These are phyloP conservation scores for Deilephila porcellus DNA, from an alignment of 2,888 invertebrate genomes.

Conservation along the genomic window DNA sequence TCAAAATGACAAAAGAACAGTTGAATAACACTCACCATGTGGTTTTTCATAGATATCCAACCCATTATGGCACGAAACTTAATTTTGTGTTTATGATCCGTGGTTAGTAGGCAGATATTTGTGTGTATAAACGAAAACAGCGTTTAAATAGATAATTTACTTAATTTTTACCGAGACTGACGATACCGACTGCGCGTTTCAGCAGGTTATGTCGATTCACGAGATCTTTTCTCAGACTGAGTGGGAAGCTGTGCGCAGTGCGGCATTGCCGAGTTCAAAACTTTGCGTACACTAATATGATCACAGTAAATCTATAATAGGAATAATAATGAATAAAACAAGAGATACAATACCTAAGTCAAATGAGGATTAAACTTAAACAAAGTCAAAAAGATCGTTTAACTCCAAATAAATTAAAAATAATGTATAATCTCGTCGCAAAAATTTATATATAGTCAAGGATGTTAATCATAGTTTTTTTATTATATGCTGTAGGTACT, in stretches of 20 bases:
- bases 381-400: too few species aligned
- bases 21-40: slow-evolving; percentile 60
- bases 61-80: slow-evolving; percentile 76
- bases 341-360: not conserved
- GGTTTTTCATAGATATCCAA: slow-evolving; percentile 83
- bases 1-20: not conserved
- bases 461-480: too few species aligned
- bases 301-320: slow-evolving; percentile 24
- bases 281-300: slow-evolving; percentile 50
- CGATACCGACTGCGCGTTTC: slow-evolving; percentile 44
- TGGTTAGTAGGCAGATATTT: slow-evolving; percentile 49
- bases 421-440: too few species aligned
- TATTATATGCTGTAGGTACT: not conserved
- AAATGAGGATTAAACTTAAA: too few species aligned
- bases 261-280: slow-evolving; percentile 71
- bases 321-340: not conserved
- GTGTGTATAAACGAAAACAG: slow-evolving; percentile 26
- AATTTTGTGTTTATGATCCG: slow-evolving; percentile 69
- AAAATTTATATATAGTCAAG: too few species aligned
- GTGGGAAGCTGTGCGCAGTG: slow-evolving; percentile 83
- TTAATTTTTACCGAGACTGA: slow-evolving; percentile 47
- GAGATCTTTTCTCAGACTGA: slow-evolving; percentile 78
- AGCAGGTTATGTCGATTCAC: slow-evolving; percentile 74
- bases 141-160: not conserved
- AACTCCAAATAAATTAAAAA: too few species aligned